phyloP scores from a whole-genome alignment of 2,888 invertebrate species.

The Pristionchus maxplancki region DNA sequence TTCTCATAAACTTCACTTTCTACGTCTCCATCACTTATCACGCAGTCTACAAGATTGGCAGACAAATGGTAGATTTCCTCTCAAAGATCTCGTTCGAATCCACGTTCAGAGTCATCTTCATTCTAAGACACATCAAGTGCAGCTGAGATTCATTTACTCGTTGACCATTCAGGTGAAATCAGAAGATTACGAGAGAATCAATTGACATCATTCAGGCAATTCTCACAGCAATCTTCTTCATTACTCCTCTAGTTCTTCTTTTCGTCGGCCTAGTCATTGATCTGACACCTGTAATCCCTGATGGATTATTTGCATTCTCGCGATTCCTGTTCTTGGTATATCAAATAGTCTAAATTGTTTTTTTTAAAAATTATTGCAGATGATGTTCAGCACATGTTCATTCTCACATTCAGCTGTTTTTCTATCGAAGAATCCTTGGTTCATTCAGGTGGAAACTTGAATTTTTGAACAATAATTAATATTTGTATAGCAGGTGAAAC shows the following conservation, averaged over 20 bases:
- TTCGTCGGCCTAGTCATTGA: neutral
- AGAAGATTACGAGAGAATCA: neutral
- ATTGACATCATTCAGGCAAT: neutral
- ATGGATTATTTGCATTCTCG: neutral
- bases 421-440: conserved; percentile 8
- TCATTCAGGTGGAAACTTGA: neutral
- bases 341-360: neutral
- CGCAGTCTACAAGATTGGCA: conserved; percentile 11
- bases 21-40: conserved; percentile 21
- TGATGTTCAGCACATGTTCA: conserved; percentile 33
- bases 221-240: conserved; percentile 24
- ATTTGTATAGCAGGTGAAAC: neutral
- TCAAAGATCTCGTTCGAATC: neutral
- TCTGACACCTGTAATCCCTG: neutral
- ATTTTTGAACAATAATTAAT: neutral
- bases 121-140: neutral
- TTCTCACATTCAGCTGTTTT: conserved; percentile 10
- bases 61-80: neutral
- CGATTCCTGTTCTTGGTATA: neutral
- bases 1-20: neutral
- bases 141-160: conserved; percentile 38
- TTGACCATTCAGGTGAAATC: neutral
- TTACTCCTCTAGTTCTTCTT: neutral
- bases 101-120: neutral
- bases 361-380: neutral